Evolutionary conservation across 2,888 invertebrate species (phyloP).

Genomic region (Pristionchus entomophagus): DNA sequence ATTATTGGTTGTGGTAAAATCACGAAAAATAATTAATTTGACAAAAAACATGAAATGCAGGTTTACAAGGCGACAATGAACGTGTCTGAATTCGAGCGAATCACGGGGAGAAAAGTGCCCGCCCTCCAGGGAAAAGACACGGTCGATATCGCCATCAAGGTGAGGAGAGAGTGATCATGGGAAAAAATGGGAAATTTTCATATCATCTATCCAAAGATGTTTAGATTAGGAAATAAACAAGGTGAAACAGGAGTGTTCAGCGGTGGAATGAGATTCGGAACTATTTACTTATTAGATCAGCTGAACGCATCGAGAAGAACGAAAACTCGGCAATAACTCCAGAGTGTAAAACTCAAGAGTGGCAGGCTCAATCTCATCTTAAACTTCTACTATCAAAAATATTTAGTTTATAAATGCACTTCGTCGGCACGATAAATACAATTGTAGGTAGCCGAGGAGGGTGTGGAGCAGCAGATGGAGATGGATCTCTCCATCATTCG

Average conservation of each 20-base stretch:
- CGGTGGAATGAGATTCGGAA: too few species aligned
- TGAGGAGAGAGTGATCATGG: neutral
- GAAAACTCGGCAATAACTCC: too few species aligned
- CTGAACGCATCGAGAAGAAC: too few species aligned
- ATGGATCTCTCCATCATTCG: slow-evolving; percentile 78
- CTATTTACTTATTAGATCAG: too few species aligned
- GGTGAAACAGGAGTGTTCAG: too few species aligned
- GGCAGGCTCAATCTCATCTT: too few species aligned
- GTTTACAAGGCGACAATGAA: slow-evolving; percentile 73
- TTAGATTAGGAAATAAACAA: too few species aligned
- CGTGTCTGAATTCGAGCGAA: slow-evolving; percentile 58
- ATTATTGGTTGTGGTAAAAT: too few species aligned
- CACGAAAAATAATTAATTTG: neutral
- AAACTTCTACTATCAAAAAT: too few species aligned
- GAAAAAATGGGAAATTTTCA: neutral
- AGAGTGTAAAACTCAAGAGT: too few species aligned
- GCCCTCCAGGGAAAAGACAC: slow-evolving; percentile 55
- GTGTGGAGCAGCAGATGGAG: slow-evolving; percentile 76
- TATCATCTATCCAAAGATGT: too few species aligned
- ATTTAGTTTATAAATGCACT: too few species aligned
- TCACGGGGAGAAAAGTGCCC: slow-evolving; percentile 53
- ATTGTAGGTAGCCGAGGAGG: slow-evolving; percentile 77
- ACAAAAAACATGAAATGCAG: slow-evolving; percentile 52
- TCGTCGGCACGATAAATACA: neutral
- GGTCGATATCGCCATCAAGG: slow-evolving; percentile 65